These are phyloP conservation scores for Coelinius sp. DNA, from an alignment of 2,888 invertebrate genomes.

Conservation along the genomic window DNA sequence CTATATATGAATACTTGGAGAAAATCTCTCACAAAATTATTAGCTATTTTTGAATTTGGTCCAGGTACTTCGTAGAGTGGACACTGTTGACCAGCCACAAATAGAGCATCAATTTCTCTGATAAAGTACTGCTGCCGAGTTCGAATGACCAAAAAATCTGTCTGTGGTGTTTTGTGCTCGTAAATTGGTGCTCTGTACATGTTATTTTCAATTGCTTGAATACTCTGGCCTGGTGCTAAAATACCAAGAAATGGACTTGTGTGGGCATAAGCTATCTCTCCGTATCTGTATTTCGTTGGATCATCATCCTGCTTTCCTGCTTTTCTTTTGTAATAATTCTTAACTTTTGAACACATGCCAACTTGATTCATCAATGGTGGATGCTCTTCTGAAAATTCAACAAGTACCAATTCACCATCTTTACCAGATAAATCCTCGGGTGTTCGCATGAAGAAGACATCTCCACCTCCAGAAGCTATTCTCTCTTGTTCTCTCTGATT, in stretches of 20 bases:
- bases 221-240: slow-evolving; percentile 92
- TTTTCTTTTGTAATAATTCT: slow-evolving; percentile 98
- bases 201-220: slow-evolving; percentile 96
- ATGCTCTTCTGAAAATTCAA: slow-evolving; percentile 98
- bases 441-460: slow-evolving; percentile 99
- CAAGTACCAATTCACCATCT: slow-evolving; percentile 90
- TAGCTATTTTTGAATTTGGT: slow-evolving; percentile 98
- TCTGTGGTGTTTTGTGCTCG: slow-evolving; percentile 81
- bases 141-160: slow-evolving; percentile 95
- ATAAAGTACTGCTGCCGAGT: slow-evolving; percentile 91
- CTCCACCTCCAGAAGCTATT: slow-evolving; percentile 96
- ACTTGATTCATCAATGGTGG: slow-evolving; percentile 96
- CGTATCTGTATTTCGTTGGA: slow-evolving; percentile 87
- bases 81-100: slow-evolving; percentile 95
- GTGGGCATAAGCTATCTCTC: slow-evolving; percentile 97
- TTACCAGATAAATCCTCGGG: slow-evolving; percentile 94
- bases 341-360: slow-evolving; percentile 99
- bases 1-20: slow-evolving; percentile 98
- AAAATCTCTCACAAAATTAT: slow-evolving; percentile 97
- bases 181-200: slow-evolving; percentile 98
- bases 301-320: slow-evolving; percentile 92
- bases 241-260: slow-evolving; percentile 98
- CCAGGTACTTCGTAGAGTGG: slow-evolving; percentile 98
- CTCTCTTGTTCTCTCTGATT: slow-evolving; percentile 94
- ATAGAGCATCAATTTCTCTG: slow-evolving; percentile 90